These are phyloP conservation scores for Piaya cayana DNA, from an alignment of 2,113 vertebrate genomes.

Conservation along the genomic window DNA sequence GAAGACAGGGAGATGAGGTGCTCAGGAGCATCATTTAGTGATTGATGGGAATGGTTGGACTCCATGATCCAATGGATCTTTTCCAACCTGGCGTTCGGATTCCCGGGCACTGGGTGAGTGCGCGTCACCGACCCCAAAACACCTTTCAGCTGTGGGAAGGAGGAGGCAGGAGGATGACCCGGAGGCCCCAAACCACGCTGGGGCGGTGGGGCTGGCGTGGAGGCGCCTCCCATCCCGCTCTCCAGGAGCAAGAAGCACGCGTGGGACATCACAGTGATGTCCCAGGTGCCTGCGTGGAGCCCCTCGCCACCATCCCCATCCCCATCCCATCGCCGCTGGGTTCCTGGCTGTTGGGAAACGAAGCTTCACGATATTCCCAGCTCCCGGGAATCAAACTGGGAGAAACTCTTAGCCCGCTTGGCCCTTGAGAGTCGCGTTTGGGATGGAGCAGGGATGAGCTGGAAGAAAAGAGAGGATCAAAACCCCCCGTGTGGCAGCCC, in stretches of 20 bases:
- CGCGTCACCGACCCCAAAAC: accelerated
- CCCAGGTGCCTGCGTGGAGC: accelerated
- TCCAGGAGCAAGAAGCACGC: accelerated
- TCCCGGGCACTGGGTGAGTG: accelerated
- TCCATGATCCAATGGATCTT: too few species aligned
- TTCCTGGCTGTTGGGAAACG: not conserved
- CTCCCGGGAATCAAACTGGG: not conserved
- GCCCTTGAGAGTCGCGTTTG: accelerated
- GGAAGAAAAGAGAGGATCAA: not conserved
- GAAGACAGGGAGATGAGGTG: too few species aligned
- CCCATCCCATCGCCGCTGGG: too few species aligned
- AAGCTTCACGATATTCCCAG: not conserved
- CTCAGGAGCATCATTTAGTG: too few species aligned
- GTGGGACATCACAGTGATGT: accelerated
- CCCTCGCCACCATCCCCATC: too few species aligned
- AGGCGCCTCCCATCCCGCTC: accelerated
- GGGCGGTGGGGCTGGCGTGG: not conserved
- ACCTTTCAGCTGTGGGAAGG: too few species aligned
- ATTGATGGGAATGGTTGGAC: too few species aligned
- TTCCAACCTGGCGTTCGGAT: not conserved
- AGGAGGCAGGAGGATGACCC: accelerated
- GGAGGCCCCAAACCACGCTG: accelerated
- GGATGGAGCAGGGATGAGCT: accelerated
- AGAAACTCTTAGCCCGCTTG: not conserved
- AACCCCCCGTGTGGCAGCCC: accelerated